Evolutionary conservation across 2,113 vertebrate genomes (phyloP), one percentile per base, ranked within the genome.

Genomic region (Leptobrachium ailaonicum): DNA sequence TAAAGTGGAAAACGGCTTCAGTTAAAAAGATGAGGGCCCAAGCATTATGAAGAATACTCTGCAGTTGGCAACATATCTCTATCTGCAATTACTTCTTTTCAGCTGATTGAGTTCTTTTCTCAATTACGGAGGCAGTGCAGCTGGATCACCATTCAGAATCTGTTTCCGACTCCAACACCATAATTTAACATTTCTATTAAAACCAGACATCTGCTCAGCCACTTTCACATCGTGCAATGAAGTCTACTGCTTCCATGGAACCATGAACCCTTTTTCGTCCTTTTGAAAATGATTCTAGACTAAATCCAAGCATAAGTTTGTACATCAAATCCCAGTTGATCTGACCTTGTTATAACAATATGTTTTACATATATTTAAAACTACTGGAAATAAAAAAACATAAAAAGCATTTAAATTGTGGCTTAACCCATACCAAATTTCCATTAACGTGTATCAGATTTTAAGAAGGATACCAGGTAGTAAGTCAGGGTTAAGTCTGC

Each of bases 141-240:
- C 71, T 80, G 78, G 41, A 66, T 41, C 56, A 67, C 63, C 66
- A 80, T 80, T 80, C 78, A 74, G 12, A 73, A 80, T 60, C 71
- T 14, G 71, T 58, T 80, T 80, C 78, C 53, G 63, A 80, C 53
- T 44, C 53, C 50, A 74, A 68, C 78, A 80, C 78, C 64, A 74
- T 80, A 72, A 80, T 80, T 80, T 80, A 60, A 60, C 47, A 74
- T 68, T 74, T 66, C 71, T 80, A 74, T 60, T 64, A 60, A 73
- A 79, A 79, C 64, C 40, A 72, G 71, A 80, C 47, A 80, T 80
- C 71, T 80, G 78, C 45, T 80, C 71, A 66, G 43, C 45, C 50
- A 40, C 58, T 43, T 58, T 66, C 32, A 64, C 12, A 43, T 66
- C 43, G 62, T 58, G 54, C 41, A 77, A 77, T 70, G 60, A 42